A percentile compares a stretch with the other conserved stretches of the same genome.
These are phyloP conservation scores for Bambusicola thoracicus DNA, from an alignment of 2,113 vertebrate genomes.

Conservation along the genomic window DNA sequence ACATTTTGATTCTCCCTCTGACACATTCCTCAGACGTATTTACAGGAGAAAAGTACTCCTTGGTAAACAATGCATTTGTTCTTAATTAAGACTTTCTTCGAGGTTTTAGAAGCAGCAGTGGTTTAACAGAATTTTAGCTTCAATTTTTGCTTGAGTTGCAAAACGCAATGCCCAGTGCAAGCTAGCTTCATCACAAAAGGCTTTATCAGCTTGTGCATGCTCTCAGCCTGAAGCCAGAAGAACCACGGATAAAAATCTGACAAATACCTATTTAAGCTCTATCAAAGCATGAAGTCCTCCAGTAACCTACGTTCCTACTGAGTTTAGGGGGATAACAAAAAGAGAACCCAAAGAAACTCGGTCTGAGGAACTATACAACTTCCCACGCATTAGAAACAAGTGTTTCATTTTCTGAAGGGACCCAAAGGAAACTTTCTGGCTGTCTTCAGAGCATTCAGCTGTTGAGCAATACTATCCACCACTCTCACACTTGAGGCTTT, in stretches of 20 bases:
- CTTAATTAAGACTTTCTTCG: background rate
- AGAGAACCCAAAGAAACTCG: background rate
- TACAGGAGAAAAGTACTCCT: background rate
- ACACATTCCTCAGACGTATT: background rate
- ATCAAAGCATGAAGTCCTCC: background rate
- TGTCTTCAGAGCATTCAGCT: background rate
- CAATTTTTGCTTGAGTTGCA: background rate
- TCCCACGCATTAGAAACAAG: background rate
- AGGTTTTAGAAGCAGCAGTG: background rate
- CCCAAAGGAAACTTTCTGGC: background rate
- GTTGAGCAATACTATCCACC: background rate
- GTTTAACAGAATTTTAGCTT: background rate
- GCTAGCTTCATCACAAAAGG: background rate
- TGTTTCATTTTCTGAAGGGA: conserved; percentile 2
- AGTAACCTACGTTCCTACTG: background rate
- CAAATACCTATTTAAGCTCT: background rate
- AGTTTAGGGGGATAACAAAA: background rate
- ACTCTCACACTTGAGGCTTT: background rate
- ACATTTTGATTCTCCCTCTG: background rate
- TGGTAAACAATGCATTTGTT: background rate
- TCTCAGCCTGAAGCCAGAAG: background rate
- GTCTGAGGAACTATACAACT: background rate
- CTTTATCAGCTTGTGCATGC: background rate
- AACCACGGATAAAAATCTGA: background rate
- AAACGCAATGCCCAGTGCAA: background rate